These are phyloP conservation scores for Drosophila kanekoi DNA, from an alignment of 2,888 invertebrate genomes.

Conservation along the genomic window DNA sequence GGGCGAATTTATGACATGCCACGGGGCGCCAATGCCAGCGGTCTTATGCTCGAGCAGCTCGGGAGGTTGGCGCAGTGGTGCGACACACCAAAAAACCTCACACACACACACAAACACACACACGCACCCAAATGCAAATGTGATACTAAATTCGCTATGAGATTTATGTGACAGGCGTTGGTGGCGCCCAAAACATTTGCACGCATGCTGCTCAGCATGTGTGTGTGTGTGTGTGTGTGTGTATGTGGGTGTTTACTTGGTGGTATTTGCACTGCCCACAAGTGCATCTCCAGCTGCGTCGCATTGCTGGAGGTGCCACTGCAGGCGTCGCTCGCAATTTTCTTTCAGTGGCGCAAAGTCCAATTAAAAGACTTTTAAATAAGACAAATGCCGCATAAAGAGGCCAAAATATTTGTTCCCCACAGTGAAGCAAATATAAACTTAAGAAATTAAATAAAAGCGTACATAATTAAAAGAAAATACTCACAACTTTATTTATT, in stretches of 20 bases:
- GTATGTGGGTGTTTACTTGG: slow-evolving; percentile 1
- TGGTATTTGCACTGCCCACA: slow-evolving; percentile 19
- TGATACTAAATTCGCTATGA: slow-evolving; percentile 62
- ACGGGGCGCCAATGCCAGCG: slow-evolving; percentile 32
- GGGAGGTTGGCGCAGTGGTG: not conserved
- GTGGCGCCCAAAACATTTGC: slow-evolving; percentile 41
- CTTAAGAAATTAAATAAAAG: not conserved
- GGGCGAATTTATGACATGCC: slow-evolving; percentile 66
- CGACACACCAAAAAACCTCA: slow-evolving; percentile 9
- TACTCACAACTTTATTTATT: too few species aligned
- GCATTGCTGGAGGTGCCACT: slow-evolving; percentile 36
- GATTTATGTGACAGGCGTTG: slow-evolving; percentile 64
- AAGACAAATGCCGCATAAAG: slow-evolving; percentile 12
- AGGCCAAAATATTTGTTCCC: slow-evolving; percentile 1
- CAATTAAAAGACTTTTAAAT: slow-evolving; percentile 35
- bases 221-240: slow-evolving; percentile 2
- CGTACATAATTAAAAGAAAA: not conserved
- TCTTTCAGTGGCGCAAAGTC: slow-evolving; percentile 21
- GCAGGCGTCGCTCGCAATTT: slow-evolving; percentile 21
- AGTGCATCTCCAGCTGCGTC: slow-evolving; percentile 46
- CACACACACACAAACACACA: slow-evolving; percentile 5
- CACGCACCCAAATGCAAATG: slow-evolving; percentile 56
- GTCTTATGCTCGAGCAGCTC: slow-evolving; percentile 8
- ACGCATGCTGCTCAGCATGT: slow-evolving; percentile 12
- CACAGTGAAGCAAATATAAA: not conserved